A percentile compares a stretch with the other conserved stretches of the same genome.
Conservation (phyloP, 2,888 invertebrate species). For the Phragmatobia fuliginosa region DNA sequence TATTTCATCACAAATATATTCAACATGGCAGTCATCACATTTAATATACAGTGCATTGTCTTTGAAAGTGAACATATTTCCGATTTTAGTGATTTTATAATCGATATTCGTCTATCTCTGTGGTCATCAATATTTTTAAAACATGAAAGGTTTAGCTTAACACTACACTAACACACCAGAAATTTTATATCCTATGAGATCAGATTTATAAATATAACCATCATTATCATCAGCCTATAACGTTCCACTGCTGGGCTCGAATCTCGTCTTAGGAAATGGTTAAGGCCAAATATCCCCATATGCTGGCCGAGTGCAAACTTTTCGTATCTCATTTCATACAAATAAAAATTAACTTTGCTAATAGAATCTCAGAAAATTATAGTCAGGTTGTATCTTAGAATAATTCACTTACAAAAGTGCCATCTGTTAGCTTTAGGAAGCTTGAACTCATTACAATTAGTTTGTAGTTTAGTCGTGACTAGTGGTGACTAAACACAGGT, state of each 20-base stretch:
- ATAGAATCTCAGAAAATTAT: background rate
- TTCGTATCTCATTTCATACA: background rate
- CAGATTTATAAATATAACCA: background rate
- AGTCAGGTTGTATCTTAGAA: background rate
- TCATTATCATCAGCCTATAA: too few relatives aligned
- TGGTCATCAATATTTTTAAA: background rate
- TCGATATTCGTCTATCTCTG: background rate
- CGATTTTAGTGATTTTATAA: slow-evolving; percentile 13
- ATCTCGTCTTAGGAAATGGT: too few relatives aligned
- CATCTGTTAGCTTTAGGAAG: background rate
- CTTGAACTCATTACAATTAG: slow-evolving; percentile 62
- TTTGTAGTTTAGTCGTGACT: slow-evolving; percentile 57
- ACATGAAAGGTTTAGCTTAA: too few relatives aligned
- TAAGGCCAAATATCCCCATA: too few relatives aligned
- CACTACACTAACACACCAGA: background rate
- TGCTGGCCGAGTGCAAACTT: background rate
- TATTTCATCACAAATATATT: slow-evolving; percentile 11
- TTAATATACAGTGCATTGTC: slow-evolving; percentile 14
- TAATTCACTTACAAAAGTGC: background rate
- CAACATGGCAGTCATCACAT: slow-evolving; percentile 14
- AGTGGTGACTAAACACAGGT: slow-evolving; percentile 36
- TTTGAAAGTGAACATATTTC: slow-evolving; percentile 15
- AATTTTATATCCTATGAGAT: background rate
- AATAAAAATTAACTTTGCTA: background rate
- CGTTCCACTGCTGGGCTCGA: too few relatives aligned